Evolutionary conservation across 2,113 vertebrate species (phyloP), one percentile per base, ranked within the genome.

Genomic region (Stegastes partitus): DNA sequence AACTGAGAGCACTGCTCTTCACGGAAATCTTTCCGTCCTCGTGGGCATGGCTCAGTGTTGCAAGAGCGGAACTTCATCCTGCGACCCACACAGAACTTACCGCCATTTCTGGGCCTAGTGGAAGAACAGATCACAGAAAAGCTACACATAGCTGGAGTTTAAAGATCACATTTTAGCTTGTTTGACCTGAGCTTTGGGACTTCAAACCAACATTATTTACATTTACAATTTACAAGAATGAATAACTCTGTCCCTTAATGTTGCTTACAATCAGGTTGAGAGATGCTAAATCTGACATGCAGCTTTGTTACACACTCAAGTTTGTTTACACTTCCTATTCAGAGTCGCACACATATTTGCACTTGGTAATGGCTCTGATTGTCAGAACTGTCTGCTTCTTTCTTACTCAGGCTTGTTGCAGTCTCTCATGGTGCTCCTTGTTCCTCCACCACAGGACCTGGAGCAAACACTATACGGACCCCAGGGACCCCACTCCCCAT

Each of bases 61-160:
- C 98, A 99, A 0, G 98, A 99, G 31, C 96, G 96, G 94, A 99
- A 99, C 87, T 97, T 99, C 97, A 98, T 98, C 87, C 97, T 95
- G 74, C 97, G 97, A 69, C 98, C 98, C 74, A 99, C 96, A 62
- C 98, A 99, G 90, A 97, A 99, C 74, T 94, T 96, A 37, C 98
- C 98, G 51, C 97, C 97, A 34, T 97, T 97, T 87, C 93, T 96
- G 71, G 98, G 98, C 93, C 98, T 99, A 69, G 25, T 22, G 37
- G 8, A 0, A 34, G 2, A 39, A 11, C 0, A 0, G 8, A 59
- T 49, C 6, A 72, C 47, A 44, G 4, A 56, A 26, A 18, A 18
- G 3, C 9, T 22, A 8, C 0, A 22, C 11, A 66, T 11, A 12
- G 19, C 64, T 72, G 37, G 1, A 50, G 21, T 54, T 21, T 22